Conservation (phyloP, 2,888 invertebrate genomes). For the Drosophila monieri region DNA sequence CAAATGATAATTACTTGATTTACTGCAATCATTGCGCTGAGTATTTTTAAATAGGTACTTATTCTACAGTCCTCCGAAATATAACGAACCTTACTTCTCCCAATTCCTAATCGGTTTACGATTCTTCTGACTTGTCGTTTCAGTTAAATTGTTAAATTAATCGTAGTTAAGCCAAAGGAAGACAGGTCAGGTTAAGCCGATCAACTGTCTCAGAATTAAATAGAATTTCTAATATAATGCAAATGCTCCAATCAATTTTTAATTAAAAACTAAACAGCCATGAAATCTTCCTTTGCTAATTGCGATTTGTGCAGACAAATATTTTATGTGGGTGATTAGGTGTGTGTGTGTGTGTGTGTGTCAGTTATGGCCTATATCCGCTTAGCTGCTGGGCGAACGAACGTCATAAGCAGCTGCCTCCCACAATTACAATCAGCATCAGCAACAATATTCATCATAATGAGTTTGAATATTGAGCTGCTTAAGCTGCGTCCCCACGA, state of each 20-base stretch:
- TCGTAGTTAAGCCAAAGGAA: slow-evolving; percentile 38
- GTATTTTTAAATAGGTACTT: neutral
- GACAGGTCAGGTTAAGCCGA: slow-evolving; percentile 29
- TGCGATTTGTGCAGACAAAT: slow-evolving; percentile 27
- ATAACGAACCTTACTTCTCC: neutral
- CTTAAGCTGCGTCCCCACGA: slow-evolving; percentile 52
- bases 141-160: slow-evolving; percentile 13
- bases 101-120: neutral
- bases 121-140: neutral
- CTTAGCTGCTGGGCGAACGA: slow-evolving; percentile 59
- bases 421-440: slow-evolving; percentile 47
- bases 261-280: slow-evolving; percentile 63
- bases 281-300: slow-evolving; percentile 49
- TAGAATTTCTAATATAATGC: slow-evolving; percentile 69
- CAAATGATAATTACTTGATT: neutral
- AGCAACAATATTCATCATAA: slow-evolving; percentile 66
- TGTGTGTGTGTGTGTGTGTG: slow-evolving; percentile 19
- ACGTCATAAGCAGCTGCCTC: slow-evolving; percentile 71
- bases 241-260: slow-evolving; percentile 70
- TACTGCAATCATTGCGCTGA: neutral
- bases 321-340: slow-evolving; percentile 9
- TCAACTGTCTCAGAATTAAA: slow-evolving; percentile 31
- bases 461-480: slow-evolving; percentile 68
- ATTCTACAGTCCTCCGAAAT: neutral
- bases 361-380: slow-evolving; percentile 57